Evolutionary conservation across 2,113 vertebrate genomes (phyloP).

Genomic region (Labeo catla): DNA sequence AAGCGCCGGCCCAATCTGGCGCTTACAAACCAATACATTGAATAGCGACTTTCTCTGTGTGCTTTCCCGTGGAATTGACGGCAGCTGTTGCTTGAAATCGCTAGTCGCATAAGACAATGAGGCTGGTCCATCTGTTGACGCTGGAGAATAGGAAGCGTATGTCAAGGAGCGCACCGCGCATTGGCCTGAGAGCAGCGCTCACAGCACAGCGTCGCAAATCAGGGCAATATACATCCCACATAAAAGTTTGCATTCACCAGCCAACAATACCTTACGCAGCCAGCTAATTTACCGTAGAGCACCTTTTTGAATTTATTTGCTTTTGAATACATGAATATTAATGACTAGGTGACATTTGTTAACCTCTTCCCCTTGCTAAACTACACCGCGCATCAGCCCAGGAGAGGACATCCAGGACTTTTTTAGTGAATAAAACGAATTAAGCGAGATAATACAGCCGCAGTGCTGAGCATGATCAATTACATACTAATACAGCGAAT

Average conservation of each 20-base stretch:
- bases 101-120: slow-evolving; percentile 81
- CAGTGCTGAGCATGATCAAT: background rate
- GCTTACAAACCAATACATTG: slow-evolving; percentile 65
- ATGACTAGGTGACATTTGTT: slow-evolving; percentile 75
- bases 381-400: background rate
- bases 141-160: slow-evolving; percentile 89
- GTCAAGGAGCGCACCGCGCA: slow-evolving; percentile 86
- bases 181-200: slow-evolving; percentile 81
- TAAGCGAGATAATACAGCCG: background rate
- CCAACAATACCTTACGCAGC: slow-evolving; percentile 85
- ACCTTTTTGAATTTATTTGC: slow-evolving; percentile 79
- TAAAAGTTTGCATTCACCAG: slow-evolving; percentile 88
- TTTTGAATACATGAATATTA: slow-evolving; percentile 81
- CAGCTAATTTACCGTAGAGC: slow-evolving; percentile 85
- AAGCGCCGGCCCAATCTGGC: slow-evolving; percentile 75
- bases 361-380: slow-evolving; percentile 61
- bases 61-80: slow-evolving; percentile 79
- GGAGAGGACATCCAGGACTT: background rate
- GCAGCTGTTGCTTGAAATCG: slow-evolving; percentile 96
- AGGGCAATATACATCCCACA: slow-evolving; percentile 93
- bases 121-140: slow-evolving; percentile 93
- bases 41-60: slow-evolving; percentile 65
- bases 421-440: background rate
- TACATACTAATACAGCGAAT: background rate
- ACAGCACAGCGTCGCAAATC: slow-evolving; percentile 82